Evolutionary conservation across 2,797 vertebrate genomes (phyloP).

Genomic region (Florisuga fusca): DNA sequence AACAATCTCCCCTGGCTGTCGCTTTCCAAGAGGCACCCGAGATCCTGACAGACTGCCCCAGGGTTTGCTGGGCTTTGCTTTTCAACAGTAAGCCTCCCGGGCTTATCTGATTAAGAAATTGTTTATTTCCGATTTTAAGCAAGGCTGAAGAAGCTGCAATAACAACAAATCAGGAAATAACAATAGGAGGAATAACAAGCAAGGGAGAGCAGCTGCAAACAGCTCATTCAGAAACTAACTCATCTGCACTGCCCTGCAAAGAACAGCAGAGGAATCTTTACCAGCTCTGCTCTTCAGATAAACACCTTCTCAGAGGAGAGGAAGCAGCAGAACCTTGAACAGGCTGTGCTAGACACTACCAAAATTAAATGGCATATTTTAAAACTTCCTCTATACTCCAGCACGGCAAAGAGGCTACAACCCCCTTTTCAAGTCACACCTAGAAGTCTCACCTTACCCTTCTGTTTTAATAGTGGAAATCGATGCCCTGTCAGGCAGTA

Average conservation of each 20-base stretch:
- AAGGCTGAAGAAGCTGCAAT: neutral
- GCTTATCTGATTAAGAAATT: neutral
- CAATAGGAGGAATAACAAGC: neutral
- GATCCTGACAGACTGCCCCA: no score
- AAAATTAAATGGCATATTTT: rapidly evolving
- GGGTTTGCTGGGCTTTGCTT: neutral
- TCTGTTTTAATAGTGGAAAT: neutral
- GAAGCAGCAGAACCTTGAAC: neutral
- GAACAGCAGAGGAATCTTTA: rapidly evolving
- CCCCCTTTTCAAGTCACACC: neutral
- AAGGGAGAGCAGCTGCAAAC: neutral
- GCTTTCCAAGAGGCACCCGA: no score
- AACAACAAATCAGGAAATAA: neutral
- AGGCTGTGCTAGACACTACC: rapidly evolving
- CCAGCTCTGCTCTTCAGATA: rapidly evolving
- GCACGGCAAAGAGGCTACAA: neutral
- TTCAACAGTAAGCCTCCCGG: neutral
- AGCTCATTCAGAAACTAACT: neutral
- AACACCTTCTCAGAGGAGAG: rapidly evolving
- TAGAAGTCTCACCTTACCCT: rapidly evolving
- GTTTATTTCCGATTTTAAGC: neutral
- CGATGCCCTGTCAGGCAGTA: rapidly evolving
- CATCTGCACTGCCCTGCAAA: neutral
- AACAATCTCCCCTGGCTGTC: rapidly evolving
- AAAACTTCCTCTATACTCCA: neutral